Conservation (phyloP, 2,888 invertebrate species). For the Melikaiella ostensackeni region DNA sequence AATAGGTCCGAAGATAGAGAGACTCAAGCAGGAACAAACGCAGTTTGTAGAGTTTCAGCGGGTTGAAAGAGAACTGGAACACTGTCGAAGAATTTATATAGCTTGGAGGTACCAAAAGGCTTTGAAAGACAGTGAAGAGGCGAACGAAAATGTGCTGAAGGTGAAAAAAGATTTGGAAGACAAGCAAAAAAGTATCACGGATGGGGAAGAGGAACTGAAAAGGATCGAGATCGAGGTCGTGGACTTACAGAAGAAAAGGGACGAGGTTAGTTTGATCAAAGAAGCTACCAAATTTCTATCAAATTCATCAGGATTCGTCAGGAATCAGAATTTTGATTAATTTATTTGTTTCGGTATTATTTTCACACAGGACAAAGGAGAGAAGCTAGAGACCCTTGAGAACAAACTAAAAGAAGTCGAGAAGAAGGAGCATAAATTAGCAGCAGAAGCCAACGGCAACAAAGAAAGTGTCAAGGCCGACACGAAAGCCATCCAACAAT, state of each 20-base stretch:
- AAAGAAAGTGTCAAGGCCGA: constrained; percentile 84
- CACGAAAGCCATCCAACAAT: constrained; percentile 83
- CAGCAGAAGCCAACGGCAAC: constrained; percentile 82
- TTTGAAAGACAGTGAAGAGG: constrained; percentile 79
- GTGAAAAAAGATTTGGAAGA: constrained; percentile 81
- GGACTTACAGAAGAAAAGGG: constrained; percentile 82
- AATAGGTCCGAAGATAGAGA: constrained; percentile 92
- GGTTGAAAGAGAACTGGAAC: constrained; percentile 90
- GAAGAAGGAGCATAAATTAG: constrained; percentile 83
- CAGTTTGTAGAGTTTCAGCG: constrained; percentile 94
- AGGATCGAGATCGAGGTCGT: constrained; percentile 81
- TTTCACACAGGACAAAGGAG: constrained; percentile 82
- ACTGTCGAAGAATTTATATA: constrained; percentile 85
- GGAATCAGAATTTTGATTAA: not conserved
- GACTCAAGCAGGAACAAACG: constrained; percentile 89
- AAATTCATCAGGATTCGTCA: not conserved
- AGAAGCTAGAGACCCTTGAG: constrained; percentile 83
- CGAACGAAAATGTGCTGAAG: constrained; percentile 78
- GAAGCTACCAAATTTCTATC: not conserved
- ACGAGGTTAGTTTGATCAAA: constrained; percentile 79
- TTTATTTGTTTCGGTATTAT: constrained; percentile 28
- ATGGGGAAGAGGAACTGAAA: constrained; percentile 79
- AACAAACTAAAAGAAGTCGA: constrained; percentile 82
- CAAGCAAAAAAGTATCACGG: constrained; percentile 79
- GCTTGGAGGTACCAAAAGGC: constrained; percentile 85